These are phyloP conservation scores for Rafetus swinhoei DNA, from an alignment of 2,113 vertebrate species.

Conservation along the genomic window DNA sequence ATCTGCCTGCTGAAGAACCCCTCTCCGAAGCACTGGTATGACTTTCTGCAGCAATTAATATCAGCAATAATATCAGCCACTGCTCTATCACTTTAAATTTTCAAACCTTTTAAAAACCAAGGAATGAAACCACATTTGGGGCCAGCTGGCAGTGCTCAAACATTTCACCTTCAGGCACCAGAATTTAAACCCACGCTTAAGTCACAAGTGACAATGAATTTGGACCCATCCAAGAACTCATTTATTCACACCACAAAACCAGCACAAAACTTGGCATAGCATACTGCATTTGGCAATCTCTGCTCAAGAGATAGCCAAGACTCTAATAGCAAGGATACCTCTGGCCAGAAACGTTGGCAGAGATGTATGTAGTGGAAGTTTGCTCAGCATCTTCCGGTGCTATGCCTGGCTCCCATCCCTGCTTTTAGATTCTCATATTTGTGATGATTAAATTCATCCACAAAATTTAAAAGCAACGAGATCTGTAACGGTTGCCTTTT, in stretches of 20 bases:
- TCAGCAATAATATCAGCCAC: conserved; percentile 13
- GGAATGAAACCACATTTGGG: not conserved
- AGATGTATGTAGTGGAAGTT: conserved; percentile 29
- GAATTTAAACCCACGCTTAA: conserved; percentile 54
- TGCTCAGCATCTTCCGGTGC: conserved; percentile 40
- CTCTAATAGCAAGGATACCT: conserved; percentile 59
- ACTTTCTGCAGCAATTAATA: conserved; percentile 38
- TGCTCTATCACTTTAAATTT: conserved; percentile 20
- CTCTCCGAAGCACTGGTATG: not conserved
- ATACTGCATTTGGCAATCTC: conserved; percentile 57
- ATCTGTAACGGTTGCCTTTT: not conserved
- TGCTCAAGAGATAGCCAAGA: conserved; percentile 56
- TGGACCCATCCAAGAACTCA: conserved; percentile 63
- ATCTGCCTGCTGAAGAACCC: not conserved
- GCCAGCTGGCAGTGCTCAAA: conserved; percentile 51
- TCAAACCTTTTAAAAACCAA: conserved; percentile 14
- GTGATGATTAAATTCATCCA: not conserved
- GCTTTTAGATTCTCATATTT: not conserved
- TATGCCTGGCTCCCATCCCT: not conserved
- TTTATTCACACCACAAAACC: conserved; percentile 56
- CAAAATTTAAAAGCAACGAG: fast-evolving
- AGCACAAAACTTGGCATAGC: conserved; percentile 37
- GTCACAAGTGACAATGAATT: conserved; percentile 52
- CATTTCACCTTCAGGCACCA: conserved; percentile 43
- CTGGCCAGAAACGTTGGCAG: conserved; percentile 55